phyloP scores from a whole-genome alignment of 2,797 vertebrate species.

The Rhynchonycteris naso region DNA sequence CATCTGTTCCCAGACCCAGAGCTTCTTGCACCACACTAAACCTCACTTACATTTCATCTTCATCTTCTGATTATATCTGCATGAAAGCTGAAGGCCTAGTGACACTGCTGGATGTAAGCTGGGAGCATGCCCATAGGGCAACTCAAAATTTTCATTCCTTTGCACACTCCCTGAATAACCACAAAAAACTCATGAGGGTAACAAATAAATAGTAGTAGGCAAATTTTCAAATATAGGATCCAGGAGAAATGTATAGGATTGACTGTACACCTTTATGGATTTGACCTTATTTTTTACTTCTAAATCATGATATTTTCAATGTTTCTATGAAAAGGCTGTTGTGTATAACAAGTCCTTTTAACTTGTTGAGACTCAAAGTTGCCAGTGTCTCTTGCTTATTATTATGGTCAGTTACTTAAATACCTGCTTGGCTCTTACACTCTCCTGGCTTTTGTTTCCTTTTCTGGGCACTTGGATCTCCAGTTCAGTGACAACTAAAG shows the following conservation, averaged over 20 bases:
- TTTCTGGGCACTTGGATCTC: neutral
- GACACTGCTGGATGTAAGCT: neutral
- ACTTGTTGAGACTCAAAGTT: neutral
- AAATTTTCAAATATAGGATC: neutral
- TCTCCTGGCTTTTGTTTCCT: neutral
- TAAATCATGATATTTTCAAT: neutral
- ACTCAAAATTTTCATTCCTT: neutral
- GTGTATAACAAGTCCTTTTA: neutral
- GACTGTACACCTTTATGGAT: neutral
- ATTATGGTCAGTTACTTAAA: neutral
- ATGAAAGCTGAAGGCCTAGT: neutral
- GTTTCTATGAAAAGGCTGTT: neutral
- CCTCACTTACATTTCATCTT: neutral
- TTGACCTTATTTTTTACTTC: neutral
- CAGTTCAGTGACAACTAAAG: neutral
- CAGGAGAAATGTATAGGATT: neutral
- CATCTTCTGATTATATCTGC: neutral
- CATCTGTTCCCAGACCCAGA: fast-evolving
- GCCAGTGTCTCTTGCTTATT: neutral
- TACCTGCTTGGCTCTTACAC: neutral
- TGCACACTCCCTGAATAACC: neutral
- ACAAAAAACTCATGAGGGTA: neutral
- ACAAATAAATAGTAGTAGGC: neutral
- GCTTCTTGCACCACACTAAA: neutral
- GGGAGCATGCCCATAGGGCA: neutral